Conservation (phyloP, 2,888 invertebrate species). For the Agrypnus murinus region DNA sequence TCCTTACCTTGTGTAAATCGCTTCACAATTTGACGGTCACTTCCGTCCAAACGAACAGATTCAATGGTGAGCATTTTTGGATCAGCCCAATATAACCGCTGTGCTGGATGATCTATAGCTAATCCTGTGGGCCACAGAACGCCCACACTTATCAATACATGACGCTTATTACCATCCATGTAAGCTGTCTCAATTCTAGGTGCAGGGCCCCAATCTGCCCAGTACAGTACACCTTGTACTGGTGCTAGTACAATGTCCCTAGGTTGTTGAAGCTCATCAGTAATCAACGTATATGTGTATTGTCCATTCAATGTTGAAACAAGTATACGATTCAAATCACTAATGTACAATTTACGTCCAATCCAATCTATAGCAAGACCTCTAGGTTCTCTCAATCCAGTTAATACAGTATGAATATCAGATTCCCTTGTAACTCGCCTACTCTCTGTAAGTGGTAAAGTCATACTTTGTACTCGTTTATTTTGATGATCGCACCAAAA, state of each 20-base stretch:
- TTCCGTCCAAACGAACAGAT: slow-evolving; percentile 80
- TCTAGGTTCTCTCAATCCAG: slow-evolving; percentile 78
- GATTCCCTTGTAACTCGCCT: slow-evolving; percentile 52
- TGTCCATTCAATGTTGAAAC: slow-evolving; percentile 76
- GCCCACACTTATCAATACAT: slow-evolving; percentile 74
- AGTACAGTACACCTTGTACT: slow-evolving; percentile 80
- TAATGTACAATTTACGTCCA: slow-evolving; percentile 80
- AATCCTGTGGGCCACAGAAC: slow-evolving; percentile 85
- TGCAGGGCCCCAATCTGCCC: slow-evolving; percentile 82
- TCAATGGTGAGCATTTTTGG: slow-evolving; percentile 84
- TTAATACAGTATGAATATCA: slow-evolving; percentile 65
- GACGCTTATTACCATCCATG: slow-evolving; percentile 77
- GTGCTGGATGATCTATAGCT: slow-evolving; percentile 82
- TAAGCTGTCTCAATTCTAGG: slow-evolving; percentile 78
- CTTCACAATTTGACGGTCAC: slow-evolving; percentile 77
- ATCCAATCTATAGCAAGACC: slow-evolving; percentile 86
- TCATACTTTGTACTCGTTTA: slow-evolving; percentile 69
- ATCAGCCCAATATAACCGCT: slow-evolving; percentile 90
- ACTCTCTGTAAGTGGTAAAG: slow-evolving; percentile 61
- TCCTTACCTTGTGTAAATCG: slow-evolving; percentile 73
- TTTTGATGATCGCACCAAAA: slow-evolving; percentile 72
- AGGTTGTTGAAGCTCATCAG: slow-evolving; percentile 76
- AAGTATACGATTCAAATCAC: slow-evolving; percentile 73
- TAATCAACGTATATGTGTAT: slow-evolving; percentile 74
- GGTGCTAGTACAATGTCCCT: slow-evolving; percentile 81